Evolutionary conservation across 2,113 vertebrate genomes (phyloP), one percentile per base, ranked within the genome.

Genomic region (Ranitomeya imitator): DNA sequence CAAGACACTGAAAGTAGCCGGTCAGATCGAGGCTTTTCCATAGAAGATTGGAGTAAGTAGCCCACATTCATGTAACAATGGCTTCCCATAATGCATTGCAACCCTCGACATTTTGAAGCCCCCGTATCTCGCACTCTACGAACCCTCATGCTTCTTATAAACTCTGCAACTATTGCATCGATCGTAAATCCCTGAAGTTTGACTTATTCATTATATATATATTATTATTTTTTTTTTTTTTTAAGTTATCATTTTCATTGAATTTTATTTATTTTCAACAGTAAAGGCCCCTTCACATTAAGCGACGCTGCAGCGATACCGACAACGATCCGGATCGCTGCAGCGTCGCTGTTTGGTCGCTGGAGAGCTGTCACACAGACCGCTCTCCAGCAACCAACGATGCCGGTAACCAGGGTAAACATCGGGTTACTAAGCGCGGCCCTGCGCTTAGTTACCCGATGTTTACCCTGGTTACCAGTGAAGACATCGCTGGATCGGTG

Each of bases 121-220:
- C 55, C n/a, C 18, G 0, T 61, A 81, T 74, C 26, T 76, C 37
- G 45, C 59, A 86, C 54, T 76, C 57, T 51, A 86, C 60, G 51
- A 26, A 45, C 31, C 31, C 10, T 61, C n/a, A 57, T 21, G 61
- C 61, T 52, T 54, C 83, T 80, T 31, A n/a, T 79, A 69, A 67
- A 80, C 77, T 79, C 76, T 18, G 19, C 80, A 21, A 84, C 87
- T 63, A 88, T 67, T 60, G n/a, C 19, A 88, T 69, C 31, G 21
- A 18, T 65, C 6, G 18, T 65, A 78, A 88, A 88, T 84, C 71
- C 69, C 80, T 78, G n/a, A 83, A 67, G 51, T 88, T 88, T 78
- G 81, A 69, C 60, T 78, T 55, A 65, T 78, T 88, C 80, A 84
- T 84, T 79, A 78, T 67, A 83, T 74, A 51, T 13, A 23, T 18